Base-by-base conservation (phyloP, 37 sponge, comb jelly and placozoan species). In the Cliona cf. orientalis region DNA sequence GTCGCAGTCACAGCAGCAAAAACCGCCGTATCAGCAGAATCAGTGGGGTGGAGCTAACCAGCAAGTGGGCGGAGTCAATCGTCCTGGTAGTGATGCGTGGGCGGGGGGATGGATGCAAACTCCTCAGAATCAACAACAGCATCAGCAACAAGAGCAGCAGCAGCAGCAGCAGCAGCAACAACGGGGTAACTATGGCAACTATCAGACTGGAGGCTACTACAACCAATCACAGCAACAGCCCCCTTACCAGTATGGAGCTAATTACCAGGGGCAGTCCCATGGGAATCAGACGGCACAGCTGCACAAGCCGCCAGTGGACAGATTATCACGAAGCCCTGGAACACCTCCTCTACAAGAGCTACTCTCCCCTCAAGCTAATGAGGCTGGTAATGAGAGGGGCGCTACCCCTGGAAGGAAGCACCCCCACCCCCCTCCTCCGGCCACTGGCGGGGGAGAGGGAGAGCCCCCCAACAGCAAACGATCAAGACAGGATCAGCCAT, bases 111-210 rank as follows among this genome's bases (percentile, higher is more conserved):
- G n/a, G n/a, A n/a, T n/a, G n/a, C n/a, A n/a, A n/a, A n/a, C n/a
- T 5, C 66, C 2, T 5, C 66, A 9, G 66, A n/a, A 7, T 17
- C 37, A 34, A 11, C 36, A 9, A 66, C 66, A 66, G 66, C 44
- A 59, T 11, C 78, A 62, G 78, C 45, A 39, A 36, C 78, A 53
- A 43, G 59, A 69, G 28, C 69, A 46, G 57, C 69, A 67, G 38
- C 80, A 67, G n/a, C 69, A 46, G 38, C 80, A 67, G 29, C 84
- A 66, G 39, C 69, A 66, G 68, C 66, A 63, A 46, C 69, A 42
- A 42, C 74, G 3, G 43, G 41, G 70, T 35, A 25, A 38, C 9
- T 17, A 12, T 9, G 19, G 7, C 6, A 12, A 69, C 41, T 14
- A 38, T 14, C 42, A 38, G 70, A 37, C 29, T 36, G 70, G 40